Evolutionary conservation across 2,113 vertebrate genomes (phyloP).

Genomic region (Cyphomyrus discorhynchus): DNA sequence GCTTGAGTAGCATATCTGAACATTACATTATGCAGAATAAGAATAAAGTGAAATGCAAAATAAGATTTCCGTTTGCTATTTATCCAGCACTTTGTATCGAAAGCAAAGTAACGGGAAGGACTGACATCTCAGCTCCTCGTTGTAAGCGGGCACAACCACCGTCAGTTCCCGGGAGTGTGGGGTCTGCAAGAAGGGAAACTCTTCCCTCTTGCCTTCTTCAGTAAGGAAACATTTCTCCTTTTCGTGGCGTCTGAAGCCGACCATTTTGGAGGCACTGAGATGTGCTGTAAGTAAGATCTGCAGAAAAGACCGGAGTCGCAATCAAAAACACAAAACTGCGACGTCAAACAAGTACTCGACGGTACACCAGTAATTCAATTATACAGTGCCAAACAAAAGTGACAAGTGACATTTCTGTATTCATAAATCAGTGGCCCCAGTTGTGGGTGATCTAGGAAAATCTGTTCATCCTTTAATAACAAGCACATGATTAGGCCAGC

Average conservation of each 20-base stretch:
- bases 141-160: conserved; percentile 86
- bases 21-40: not conserved
- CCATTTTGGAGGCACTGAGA: conserved; percentile 66
- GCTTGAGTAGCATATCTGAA: not conserved
- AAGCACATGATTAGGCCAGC: not conserved
- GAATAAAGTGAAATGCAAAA: not conserved
- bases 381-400: not conserved
- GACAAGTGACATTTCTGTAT: not conserved
- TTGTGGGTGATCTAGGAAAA: not conserved
- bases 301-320: not conserved
- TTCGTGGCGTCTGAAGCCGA: conserved; percentile 53
- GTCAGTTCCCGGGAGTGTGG: conserved; percentile 73
- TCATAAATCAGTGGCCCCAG: not conserved
- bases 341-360: not conserved
- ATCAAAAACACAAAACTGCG: not conserved
- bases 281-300: conserved; percentile 73
- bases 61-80: not conserved
- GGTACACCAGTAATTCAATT: not conserved
- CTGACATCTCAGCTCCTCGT: conserved; percentile 77
- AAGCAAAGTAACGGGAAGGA: conserved; percentile 12
- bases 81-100: not conserved
- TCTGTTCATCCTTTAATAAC: not conserved
- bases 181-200: conserved; percentile 73
- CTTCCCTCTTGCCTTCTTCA: conserved; percentile 54
- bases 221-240: conserved; percentile 75